Conservation (phyloP, 2,888 invertebrate genomes). For the Laspeyria flexula region DNA sequence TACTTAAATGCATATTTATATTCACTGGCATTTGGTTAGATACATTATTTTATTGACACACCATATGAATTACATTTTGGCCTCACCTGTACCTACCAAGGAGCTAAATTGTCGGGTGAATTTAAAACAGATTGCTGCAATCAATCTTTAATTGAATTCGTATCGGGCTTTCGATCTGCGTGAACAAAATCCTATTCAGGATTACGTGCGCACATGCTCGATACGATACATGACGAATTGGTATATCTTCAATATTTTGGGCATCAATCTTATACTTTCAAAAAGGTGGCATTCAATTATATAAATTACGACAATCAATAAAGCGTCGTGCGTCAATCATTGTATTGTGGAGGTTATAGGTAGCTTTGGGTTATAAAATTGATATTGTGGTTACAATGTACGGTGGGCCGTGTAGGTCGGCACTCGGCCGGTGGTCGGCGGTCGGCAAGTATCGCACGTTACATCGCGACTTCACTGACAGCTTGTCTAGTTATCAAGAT, state of each 20-base stretch:
- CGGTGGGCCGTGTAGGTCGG: constrained; percentile 39
- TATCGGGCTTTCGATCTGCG: constrained; percentile 63
- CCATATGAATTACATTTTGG: constrained; percentile 22
- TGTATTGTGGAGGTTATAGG: constrained; percentile 42
- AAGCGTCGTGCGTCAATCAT: constrained; percentile 52
- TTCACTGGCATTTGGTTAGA: too few species aligned
- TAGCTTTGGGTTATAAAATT: constrained; percentile 44
- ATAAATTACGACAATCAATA: constrained; percentile 58
- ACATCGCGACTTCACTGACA: constrained; percentile 26
- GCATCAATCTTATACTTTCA: constrained; percentile 53
- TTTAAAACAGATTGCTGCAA: constrained; percentile 59
- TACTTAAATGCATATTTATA: too few species aligned
- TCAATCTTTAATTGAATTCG: constrained; percentile 76
- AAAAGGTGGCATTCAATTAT: constrained; percentile 51
- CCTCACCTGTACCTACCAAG: constrained; percentile 40
- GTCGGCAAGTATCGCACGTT: constrained; percentile 16
- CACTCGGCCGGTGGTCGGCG: constrained; percentile 44
- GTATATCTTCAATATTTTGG: constrained; percentile 35
- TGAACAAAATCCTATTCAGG: constrained; percentile 50
- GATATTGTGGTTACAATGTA: constrained; percentile 39
- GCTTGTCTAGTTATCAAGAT: constrained; percentile 52
- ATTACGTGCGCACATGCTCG: constrained; percentile 22
- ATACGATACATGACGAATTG: constrained; percentile 33
- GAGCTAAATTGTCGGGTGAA: constrained; percentile 38
- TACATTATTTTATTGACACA: neutral